phyloP scores from a whole-genome alignment of 2,797 vertebrate genomes.

The Neosilurus mollespiculum region DNA sequence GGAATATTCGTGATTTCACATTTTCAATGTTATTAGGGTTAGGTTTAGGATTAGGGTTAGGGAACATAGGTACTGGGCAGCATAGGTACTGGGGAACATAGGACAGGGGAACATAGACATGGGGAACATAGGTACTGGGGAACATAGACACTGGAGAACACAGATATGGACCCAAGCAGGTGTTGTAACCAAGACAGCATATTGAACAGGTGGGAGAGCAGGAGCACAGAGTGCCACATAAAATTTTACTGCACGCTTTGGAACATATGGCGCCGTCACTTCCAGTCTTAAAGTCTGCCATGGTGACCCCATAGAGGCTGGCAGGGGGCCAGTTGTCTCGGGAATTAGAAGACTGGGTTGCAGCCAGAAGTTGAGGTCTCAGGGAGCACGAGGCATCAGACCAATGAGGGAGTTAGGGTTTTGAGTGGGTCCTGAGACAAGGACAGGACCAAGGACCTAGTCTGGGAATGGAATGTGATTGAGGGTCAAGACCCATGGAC shows the following conservation, averaged over 20 bases:
- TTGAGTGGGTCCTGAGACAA: neutral
- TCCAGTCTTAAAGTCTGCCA: neutral
- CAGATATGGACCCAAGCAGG: neutral
- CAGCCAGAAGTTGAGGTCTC: neutral
- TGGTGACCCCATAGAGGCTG: neutral
- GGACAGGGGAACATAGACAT: too few species aligned
- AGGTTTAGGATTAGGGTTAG: too few species aligned
- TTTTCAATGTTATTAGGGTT: too few species aligned
- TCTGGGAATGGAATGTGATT: neutral
- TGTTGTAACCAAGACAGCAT: neutral
- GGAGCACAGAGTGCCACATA: neutral
- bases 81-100: too few species aligned
- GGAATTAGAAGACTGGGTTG: neutral
- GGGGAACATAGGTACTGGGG: too few species aligned
- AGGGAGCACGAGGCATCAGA: neutral
- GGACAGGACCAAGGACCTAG: neutral
- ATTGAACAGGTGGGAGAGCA: neutral
- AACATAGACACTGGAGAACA: too few species aligned
- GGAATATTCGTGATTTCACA: too few species aligned
- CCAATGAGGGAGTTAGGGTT: neutral
- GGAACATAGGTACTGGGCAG: too few species aligned
- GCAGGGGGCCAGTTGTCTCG: neutral
- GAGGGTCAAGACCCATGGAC: neutral
- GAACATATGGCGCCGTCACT: neutral
- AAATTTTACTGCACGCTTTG: neutral